Evolutionary conservation across 2,888 invertebrate genomes (phyloP), one percentile per base, ranked within the genome.

Genomic region (Neria commutata): DNA sequence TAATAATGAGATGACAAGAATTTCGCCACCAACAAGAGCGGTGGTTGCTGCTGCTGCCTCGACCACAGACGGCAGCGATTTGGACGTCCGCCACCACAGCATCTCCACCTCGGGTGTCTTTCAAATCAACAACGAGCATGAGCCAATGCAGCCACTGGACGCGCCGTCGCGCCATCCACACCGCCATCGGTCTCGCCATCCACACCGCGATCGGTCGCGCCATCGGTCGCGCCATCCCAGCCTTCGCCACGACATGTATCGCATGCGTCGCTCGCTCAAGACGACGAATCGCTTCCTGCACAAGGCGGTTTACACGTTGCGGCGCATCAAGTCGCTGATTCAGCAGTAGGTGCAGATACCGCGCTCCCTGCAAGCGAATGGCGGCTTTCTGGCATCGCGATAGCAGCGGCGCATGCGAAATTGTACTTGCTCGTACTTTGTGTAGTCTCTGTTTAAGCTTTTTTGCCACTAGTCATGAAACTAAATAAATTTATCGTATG

Each of bases 281-380:
- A 49, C 58, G 17, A 58, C 58, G 58, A 61, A 52, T 23, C 48
- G 49, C n/a, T 48, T 55, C n/a, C 33, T 61, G 37, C 48, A 55
- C 10, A 55, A 45, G 10, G 53, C 58, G 8, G 52, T 55, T 1
- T 52, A 53, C 25, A 58, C 55, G 5, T 47, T 61, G 55, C 14
- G 45, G 37, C 61, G 58, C 52, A 55, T 61, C 24, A 48, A 58
- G 25, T 47, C 55, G 17, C 45, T 61, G 53, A 55, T 61, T 1
- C 11, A 48, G 24, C 58, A 58, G 33, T 55, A 61, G 51, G 24
- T 61, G 21, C 51, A 61, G 17, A 25, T 57, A 14, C 37, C 51
- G 5, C 52, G 52, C 1, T 16, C 17, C 8, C 34, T 16, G 14
- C 50, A 51, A 14, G 8, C 24, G 24, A n/a, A n/a, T n/a, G n/a